Evolutionary conservation across 2,797 vertebrate species (phyloP).

Genomic region (Geotrypetes seraphini): DNA sequence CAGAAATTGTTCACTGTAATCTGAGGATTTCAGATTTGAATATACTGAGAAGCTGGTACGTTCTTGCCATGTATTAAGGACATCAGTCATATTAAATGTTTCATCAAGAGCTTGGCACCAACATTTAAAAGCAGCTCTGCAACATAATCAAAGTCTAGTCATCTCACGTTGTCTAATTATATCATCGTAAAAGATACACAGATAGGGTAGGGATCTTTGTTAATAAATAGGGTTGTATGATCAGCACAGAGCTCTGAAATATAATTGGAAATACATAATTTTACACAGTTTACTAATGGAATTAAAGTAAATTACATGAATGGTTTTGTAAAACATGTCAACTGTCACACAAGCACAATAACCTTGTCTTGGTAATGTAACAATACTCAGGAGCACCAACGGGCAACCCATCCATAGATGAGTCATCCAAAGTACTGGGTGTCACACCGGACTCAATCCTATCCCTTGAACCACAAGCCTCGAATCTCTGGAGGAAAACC

Average conservation of each 20-base stretch:
- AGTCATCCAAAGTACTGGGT: too few species aligned
- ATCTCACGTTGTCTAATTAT: conserved; percentile 25
- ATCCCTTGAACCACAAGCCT: too few species aligned
- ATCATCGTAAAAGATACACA: conserved; percentile 10
- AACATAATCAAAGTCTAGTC: conserved; percentile 21
- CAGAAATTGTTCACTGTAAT: conserved; percentile 62
- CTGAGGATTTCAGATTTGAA: conserved; percentile 20
- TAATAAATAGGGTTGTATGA: conserved; percentile 4
- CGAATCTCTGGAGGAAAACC: too few species aligned
- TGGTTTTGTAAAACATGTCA: too few species aligned
- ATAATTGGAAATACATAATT: background rate
- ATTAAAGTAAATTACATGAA: background rate
- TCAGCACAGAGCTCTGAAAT: conserved; percentile 8
- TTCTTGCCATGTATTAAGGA: conserved; percentile 74
- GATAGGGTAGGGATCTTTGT: conserved; percentile 2
- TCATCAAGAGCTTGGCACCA: conserved; percentile 84
- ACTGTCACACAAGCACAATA: too few species aligned
- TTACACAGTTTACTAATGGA: background rate
- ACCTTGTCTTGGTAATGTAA: too few species aligned
- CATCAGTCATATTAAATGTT: conserved; percentile 57
- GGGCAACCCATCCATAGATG: too few species aligned
- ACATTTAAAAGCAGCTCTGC: conserved; percentile 70
- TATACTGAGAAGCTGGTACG: conserved; percentile 31
- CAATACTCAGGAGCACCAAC: too few species aligned
- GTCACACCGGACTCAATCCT: too few species aligned